Percentiles rank a stretch among this genome's conserved stretches.
Conservation (phyloP, 1,140 invertebrate species). For the Phymastichus coffea region DNA sequence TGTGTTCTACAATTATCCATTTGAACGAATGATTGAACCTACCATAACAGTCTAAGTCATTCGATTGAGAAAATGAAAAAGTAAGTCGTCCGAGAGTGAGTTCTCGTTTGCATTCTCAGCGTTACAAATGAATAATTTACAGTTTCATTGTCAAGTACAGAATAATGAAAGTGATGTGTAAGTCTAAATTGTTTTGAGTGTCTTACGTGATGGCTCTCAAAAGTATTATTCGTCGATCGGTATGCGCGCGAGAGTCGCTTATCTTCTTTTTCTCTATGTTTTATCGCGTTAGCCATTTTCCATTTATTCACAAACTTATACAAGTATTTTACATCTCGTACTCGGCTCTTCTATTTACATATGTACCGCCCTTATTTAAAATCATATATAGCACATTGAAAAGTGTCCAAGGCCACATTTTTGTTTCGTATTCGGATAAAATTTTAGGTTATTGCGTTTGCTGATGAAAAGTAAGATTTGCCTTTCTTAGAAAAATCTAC, state of each 20-base stretch:
- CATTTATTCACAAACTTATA: slow-evolving; percentile 10
- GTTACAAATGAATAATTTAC: slow-evolving; percentile 3
- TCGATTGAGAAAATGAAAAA: too few species aligned
- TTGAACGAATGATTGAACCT: slow-evolving; percentile 5
- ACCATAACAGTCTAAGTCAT: too few species aligned
- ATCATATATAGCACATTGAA: slow-evolving; percentile 23
- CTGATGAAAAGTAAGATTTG: slow-evolving; percentile 24
- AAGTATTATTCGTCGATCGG: not conserved
- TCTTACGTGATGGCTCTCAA: slow-evolving; percentile 20
- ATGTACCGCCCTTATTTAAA: not conserved
- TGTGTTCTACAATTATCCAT: slow-evolving; percentile 3
- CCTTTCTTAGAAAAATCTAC: slow-evolving; percentile 15
- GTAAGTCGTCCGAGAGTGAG: too few species aligned
- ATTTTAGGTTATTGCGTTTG: slow-evolving; percentile 12
- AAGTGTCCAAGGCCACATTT: slow-evolving; percentile 22
- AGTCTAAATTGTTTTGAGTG: slow-evolving; percentile 29
- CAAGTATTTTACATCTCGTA: slow-evolving; percentile 8
- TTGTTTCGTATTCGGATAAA: slow-evolving; percentile 11
- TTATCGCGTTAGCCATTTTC: not conserved
- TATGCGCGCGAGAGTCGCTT: not conserved
- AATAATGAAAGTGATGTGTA: slow-evolving; percentile 26
- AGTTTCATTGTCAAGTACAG: slow-evolving; percentile 23
- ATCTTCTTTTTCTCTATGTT: not conserved
- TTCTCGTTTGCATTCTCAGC: not conserved
- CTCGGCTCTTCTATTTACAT: slow-evolving; percentile 26